phyloP scores from a whole-genome alignment of 1,140 invertebrate genomes.

The Babylonia areolata region DNA sequence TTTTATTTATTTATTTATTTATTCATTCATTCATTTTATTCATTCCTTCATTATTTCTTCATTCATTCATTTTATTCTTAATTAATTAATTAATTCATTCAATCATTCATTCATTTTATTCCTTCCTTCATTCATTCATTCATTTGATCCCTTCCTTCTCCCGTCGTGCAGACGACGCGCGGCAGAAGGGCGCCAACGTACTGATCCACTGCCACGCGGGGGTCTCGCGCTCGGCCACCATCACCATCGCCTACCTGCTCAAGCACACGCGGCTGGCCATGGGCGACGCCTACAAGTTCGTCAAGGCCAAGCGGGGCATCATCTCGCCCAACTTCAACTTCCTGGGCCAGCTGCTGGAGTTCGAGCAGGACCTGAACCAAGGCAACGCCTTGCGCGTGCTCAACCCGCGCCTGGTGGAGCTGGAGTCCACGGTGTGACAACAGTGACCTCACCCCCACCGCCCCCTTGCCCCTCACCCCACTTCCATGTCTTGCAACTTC shows the following conservation, averaged over 20 bases:
- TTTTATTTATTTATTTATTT: too few species aligned
- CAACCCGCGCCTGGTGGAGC: conserved; percentile 53
- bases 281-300: conserved; percentile 91
- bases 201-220: conserved; percentile 97
- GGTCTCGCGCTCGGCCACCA: conserved; percentile 95
- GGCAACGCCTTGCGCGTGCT: conserved; percentile 57
- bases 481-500: too few species aligned
- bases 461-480: background rate
- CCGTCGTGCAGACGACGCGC: conserved; percentile 86
- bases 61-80: too few species aligned
- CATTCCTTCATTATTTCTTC: too few species aligned
- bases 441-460: background rate
- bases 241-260: conserved; percentile 97
- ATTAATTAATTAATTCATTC: too few species aligned
- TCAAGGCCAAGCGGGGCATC: conserved; percentile 90
- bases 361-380: conserved; percentile 75
- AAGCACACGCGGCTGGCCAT: conserved; percentile 90
- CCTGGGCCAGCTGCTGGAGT: conserved; percentile 81
- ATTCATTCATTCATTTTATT: too few species aligned
- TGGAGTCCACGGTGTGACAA: conserved; percentile 56
- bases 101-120: too few species aligned
- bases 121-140: too few species aligned
- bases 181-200: conserved; percentile 86
- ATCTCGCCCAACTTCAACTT: conserved; percentile 91
- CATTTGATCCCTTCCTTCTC: too few species aligned